A percentile compares a stretch with the other conserved stretches of the same genome.
Evolutionary conservation across 2,888 invertebrate species (phyloP).

Genomic region (Oscheius sp.): DNA sequence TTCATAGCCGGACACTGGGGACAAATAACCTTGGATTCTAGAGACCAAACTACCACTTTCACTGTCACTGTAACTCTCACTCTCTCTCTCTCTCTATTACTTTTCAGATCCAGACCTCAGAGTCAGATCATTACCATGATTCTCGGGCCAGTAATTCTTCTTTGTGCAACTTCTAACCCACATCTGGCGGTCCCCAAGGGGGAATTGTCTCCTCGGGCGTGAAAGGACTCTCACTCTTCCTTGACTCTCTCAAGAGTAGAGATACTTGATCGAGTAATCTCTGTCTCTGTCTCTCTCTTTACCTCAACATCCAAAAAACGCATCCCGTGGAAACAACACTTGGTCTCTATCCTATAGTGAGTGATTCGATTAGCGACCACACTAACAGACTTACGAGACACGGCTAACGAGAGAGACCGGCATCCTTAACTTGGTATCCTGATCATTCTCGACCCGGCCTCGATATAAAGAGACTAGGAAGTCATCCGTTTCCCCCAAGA

Average conservation of each 20-base stretch:
- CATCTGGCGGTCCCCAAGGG: not conserved
- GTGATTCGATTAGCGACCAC: constrained; percentile 34
- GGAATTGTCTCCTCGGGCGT: constrained; percentile 3
- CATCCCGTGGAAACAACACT: constrained; percentile 28
- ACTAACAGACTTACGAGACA: constrained; percentile 31
- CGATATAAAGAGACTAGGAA: not conserved
- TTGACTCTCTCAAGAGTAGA: too few relatives aligned
- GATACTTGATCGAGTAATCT: constrained; percentile 10
- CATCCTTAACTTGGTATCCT: not conserved
- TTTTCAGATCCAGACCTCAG: too few relatives aligned
- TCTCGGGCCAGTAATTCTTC: constrained; percentile 17
- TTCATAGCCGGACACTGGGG: not conserved
- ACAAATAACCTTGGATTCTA: not conserved
- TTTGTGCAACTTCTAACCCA: constrained; percentile 5
- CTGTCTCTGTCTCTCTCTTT: not conserved
- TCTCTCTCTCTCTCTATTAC: not conserved
- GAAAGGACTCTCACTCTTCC: too few relatives aligned
- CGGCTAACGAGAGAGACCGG: constrained; percentile 24
- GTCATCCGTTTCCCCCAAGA: not conserved
- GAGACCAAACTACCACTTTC: not conserved
- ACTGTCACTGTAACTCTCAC: not conserved
- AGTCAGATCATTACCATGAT: too few relatives aligned
- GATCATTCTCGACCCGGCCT: not conserved
- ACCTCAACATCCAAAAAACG: constrained; percentile 8
- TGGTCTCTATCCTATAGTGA: not conserved